Base-by-base conservation (phyloP, 2,797 vertebrate genomes). In the Euphonia xanthogaster region DNA sequence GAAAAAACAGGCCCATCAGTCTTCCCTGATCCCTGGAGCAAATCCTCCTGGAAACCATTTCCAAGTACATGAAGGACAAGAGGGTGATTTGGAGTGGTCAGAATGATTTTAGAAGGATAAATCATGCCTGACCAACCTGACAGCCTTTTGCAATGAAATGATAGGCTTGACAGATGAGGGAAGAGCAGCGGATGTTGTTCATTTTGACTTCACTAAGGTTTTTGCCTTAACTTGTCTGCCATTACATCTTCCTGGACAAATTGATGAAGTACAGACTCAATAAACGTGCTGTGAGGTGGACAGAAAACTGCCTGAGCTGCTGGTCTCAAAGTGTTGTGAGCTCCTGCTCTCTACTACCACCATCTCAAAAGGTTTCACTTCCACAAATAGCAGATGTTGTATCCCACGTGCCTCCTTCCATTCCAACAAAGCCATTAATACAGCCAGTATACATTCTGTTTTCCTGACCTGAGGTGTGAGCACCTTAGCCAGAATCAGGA, bases 351-450 rank as follows among this genome's bases (percentile, higher is more conserved):
- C 30, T 45, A 18, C 27, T 23, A 54, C 10, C 35, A 81, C 22
- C 40, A n/a, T 45, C 39, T 33, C 35, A 55, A 80, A 83, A 28
- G n/a, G 24, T 20, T 73, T 88, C 27, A 35, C 50, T 60, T 84
- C 51, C 42, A 80, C 17, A 48, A 37, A 61, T 5, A 78, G 20
- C 53, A 80, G 47, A 57, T 17, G 61, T 55, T 61, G 40, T 45
- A 21, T 24, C 15, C 13, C 22, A 33, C 0, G 0, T 68, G 12
- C 12, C 17, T 30, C 40, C 15, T 83, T 83, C 40, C n/a, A 35
- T 65, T 81, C 63, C 53, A 81, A 14, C 8, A 78, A 57, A 86
- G 70, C 12, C 39, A 66, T 54, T 63, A 61, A 74, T 45, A 42
- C 4, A 83, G 27, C 17, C 27, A 50, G 37, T 12, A 30, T 14